These are phyloP conservation scores for Chrysochloris asiatica DNA, from an alignment of 2,113 vertebrate genomes.

Conservation along the genomic window DNA sequence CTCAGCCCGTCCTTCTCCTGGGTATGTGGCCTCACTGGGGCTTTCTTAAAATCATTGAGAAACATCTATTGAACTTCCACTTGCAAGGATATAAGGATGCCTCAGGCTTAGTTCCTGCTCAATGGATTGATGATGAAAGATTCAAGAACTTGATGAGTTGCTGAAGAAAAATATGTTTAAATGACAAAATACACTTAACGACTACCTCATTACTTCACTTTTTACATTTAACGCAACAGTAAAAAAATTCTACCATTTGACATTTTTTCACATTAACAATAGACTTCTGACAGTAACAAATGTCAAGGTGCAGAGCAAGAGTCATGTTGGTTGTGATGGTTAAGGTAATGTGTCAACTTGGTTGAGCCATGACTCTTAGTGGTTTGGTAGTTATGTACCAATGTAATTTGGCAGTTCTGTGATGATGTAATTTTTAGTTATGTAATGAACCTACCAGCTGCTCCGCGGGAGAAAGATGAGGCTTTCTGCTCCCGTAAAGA, in stretches of 20 bases:
- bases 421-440: neutral
- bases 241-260: neutral
- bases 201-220: neutral
- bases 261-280: neutral
- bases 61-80: slow-evolving; percentile 4
- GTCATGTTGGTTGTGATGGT: neutral
- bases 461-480: too few species aligned
- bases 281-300: neutral
- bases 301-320: neutral
- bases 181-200: neutral
- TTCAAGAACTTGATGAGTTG: neutral
- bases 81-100: neutral
- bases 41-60: slow-evolving; percentile 11
- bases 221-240: neutral
- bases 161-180: neutral
- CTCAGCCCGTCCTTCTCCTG: slow-evolving; percentile 16
- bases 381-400: too few species aligned
- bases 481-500: too few species aligned
- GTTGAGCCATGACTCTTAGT: too few species aligned
- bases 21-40: neutral
- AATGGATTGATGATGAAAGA: neutral
- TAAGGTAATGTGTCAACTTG: neutral
- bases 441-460: too few species aligned
- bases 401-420: neutral
- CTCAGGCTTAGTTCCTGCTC: neutral